These are phyloP conservation scores for Listronotus bonariensis DNA, from an alignment of 1,140 invertebrate species.

Conservation along the genomic window DNA sequence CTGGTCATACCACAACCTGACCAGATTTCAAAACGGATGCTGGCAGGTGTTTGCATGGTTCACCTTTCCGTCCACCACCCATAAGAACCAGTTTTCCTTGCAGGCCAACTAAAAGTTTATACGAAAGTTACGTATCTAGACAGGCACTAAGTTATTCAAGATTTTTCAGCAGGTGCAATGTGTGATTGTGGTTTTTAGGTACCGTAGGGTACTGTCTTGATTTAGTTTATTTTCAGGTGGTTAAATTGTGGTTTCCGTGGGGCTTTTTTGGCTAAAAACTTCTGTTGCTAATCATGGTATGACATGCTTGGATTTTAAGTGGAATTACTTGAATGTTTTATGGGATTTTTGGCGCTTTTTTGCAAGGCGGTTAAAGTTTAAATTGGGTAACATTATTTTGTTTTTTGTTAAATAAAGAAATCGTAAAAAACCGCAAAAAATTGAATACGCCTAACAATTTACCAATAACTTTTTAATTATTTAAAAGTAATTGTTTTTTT, in stretches of 20 bases:
- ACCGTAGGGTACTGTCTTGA: constrained; percentile 11
- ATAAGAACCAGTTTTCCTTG: constrained; percentile 9
- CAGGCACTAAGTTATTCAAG: constrained; percentile 19
- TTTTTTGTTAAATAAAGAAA: no score
- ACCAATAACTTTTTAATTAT: no score
- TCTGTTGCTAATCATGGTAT: no score
- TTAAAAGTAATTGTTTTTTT: no score
- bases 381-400: no score
- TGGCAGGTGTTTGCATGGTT: constrained; percentile 12
- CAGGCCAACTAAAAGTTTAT: background rate
- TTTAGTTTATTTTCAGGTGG: constrained; percentile 13
- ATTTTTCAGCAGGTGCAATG: constrained; percentile 26
- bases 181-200: constrained; percentile 21
- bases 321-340: no score
- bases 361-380: no score
- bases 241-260: constrained; percentile 4
- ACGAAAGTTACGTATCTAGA: constrained; percentile 13
- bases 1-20: background rate
- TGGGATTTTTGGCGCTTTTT: no score
- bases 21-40: constrained; percentile 18
- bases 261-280: background rate
- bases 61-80: background rate
- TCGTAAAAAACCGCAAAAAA: no score
- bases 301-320: no score
- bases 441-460: no score